Percentiles rank a stretch among this genome's conserved stretches.
These are phyloP conservation scores for Platerodrilus igneus DNA, from an alignment of 2,888 invertebrate species.

Conservation along the genomic window DNA sequence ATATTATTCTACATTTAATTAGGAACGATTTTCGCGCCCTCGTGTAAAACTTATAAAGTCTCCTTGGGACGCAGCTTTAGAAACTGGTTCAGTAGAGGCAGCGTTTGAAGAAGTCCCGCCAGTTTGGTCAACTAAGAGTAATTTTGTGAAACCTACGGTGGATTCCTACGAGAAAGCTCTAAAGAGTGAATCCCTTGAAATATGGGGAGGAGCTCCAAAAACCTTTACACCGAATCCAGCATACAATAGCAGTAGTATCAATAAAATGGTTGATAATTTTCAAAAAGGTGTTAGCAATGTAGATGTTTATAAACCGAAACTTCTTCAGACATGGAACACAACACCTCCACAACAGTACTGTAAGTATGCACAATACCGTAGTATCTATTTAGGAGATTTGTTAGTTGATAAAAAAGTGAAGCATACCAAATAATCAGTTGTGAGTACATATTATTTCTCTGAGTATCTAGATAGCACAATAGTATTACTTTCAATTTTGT, in stretches of 20 bases:
- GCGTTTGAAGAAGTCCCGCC: constrained; percentile 57
- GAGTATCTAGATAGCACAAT: too few relatives aligned
- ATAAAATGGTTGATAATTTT: constrained; percentile 44
- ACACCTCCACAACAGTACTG: constrained; percentile 40
- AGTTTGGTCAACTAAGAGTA: constrained; percentile 39
- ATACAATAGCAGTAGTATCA: constrained; percentile 47
- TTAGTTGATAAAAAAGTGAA: too few relatives aligned
- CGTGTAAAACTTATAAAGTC: constrained; percentile 59
- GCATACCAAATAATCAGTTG: too few relatives aligned
- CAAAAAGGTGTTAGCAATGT: constrained; percentile 43
- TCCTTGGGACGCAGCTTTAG: constrained; percentile 69
- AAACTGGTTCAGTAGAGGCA: constrained; percentile 64
- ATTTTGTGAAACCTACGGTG: constrained; percentile 43
- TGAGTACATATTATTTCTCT: too few relatives aligned
- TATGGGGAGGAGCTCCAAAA: constrained; percentile 37
- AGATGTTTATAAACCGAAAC: constrained; percentile 50
- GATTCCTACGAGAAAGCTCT: constrained; percentile 45
- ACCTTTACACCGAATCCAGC: constrained; percentile 43
- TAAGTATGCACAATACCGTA: too few relatives aligned
- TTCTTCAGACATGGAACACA: constrained; percentile 51
- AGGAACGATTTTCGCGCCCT: constrained; percentile 57
- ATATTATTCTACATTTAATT: too few relatives aligned
- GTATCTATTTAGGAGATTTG: too few relatives aligned
- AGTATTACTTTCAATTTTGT: too few relatives aligned
- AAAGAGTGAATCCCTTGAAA: constrained; percentile 35